Base-by-base conservation (phyloP, 2,888 invertebrate genomes). In the Liopterus haemorrhoidalis region DNA sequence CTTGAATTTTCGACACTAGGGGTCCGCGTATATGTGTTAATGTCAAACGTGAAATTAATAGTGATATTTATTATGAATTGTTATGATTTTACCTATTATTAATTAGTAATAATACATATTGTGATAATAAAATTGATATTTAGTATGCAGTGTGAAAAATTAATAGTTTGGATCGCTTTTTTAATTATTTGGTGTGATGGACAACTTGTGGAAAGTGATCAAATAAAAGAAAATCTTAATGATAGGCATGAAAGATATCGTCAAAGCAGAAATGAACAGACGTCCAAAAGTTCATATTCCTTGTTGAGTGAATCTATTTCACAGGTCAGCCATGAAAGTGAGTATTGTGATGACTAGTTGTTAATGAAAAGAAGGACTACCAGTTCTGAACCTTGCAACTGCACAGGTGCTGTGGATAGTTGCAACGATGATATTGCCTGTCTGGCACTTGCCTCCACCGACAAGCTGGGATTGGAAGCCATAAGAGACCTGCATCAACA, bases 401-500 rank as follows among this genome's bases (percentile, higher is more conserved):
- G 37, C 37, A 20, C 37, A 31, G 37, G 35, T 35, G 28, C 21
- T 39, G 45, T 38, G 38, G 45, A 45, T 38, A 45, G 33, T 45
- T 45, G 58, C 44, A 75, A 78, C 63, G 86, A 88, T 61, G 88
- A 88, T 67, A 72, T 82, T 50, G 76, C 81, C 53, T 89, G 88
- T 62, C 76, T 86, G 55, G 74, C 76, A 40, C 76, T 74, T 68
- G 73, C 75, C 57, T 72, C 79, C 46, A 84, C 82, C 62, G 94
- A 95, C 73, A 81, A 82, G 54, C 76, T 85, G 41, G 93, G 92
- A 19, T 81, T 92, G 63, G 94, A 94, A 66, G 95, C 97, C 45
- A 95, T 99, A 63, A 81, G 80, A 52, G 82, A 85, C 55, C 79
- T 99, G 30, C 97, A 99, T 72, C 77, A 83, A 53, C 92, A 95